Conservation (phyloP, 2,888 invertebrate species). For the Tortricodes alternella region DNA sequence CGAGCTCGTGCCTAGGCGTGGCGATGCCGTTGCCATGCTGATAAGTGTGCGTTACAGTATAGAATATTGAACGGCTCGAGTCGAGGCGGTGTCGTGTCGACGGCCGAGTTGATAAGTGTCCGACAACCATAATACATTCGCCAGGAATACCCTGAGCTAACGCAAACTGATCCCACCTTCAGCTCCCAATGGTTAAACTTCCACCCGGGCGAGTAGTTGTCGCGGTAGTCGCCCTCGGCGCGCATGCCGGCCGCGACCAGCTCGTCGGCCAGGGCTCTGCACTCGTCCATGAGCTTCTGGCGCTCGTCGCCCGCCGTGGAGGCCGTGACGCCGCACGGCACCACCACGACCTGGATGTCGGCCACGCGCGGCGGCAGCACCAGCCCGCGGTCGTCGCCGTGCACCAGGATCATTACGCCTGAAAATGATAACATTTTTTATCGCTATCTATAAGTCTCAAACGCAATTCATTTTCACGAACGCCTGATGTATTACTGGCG, state of each 20-base stretch:
- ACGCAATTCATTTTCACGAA: too few species aligned
- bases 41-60: too few species aligned
- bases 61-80: too few species aligned
- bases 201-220: conserved; percentile 99
- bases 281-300: conserved; percentile 85
- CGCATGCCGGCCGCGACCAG: conserved; percentile 85
- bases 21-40: too few species aligned
- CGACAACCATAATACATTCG: too few species aligned
- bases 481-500: too few species aligned
- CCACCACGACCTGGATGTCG: conserved; percentile 92
- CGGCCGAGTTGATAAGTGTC: too few species aligned
- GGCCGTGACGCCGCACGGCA: conserved; percentile 98
- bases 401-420: conserved; percentile 95
- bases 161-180: conserved; percentile 86
- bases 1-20: too few species aligned
- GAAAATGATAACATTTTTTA: conserved; percentile 2
- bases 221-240: conserved; percentile 93
- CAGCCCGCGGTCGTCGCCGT: conserved; percentile 97
- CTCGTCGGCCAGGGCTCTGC: conserved; percentile 86
- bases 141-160: too few species aligned
- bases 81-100: too few species aligned
- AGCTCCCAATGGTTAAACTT: conserved; percentile 99
- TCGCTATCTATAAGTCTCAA: too few species aligned
- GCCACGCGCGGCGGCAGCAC: conserved; percentile 98
- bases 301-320: conserved; percentile 88